A percentile compares a stretch with the other conserved stretches of the same genome.
Evolutionary conservation across 2,113 vertebrate species (phyloP).

Genomic region (Salminus brasiliensis): DNA sequence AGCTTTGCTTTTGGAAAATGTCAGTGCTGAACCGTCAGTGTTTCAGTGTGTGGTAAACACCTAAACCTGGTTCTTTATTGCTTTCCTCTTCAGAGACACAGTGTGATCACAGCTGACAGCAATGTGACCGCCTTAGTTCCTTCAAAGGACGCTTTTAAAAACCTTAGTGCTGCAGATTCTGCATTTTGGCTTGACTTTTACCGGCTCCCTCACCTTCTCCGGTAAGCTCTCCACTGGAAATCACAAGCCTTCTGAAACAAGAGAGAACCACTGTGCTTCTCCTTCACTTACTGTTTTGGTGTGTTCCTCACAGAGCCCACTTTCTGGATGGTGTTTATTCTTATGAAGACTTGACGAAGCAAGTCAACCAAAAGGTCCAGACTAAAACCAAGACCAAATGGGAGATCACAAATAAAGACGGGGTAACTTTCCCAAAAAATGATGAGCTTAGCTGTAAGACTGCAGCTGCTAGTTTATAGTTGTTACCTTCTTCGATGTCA

Average conservation of each 20-base stretch:
- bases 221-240: slow-evolving; percentile 63
- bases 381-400: slow-evolving; percentile 79
- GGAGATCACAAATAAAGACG: slow-evolving; percentile 76
- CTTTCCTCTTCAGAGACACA: slow-evolving; percentile 35
- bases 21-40: not conserved
- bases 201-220: slow-evolving; percentile 77
- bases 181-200: slow-evolving; percentile 80
- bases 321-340: slow-evolving; percentile 80
- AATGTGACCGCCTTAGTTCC: slow-evolving; percentile 86
- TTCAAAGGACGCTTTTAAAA: slow-evolving; percentile 68
- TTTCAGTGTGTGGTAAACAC: not conserved
- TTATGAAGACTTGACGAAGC: slow-evolving; percentile 75
- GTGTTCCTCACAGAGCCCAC: slow-evolving; percentile 79
- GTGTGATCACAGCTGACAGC: slow-evolving; percentile 62
- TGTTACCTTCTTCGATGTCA: no score
- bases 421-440: slow-evolving; percentile 67
- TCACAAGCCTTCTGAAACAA: not conserved
- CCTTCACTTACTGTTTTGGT: not conserved
- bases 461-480: not conserved
- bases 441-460: no score
- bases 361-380: slow-evolving; percentile 68
- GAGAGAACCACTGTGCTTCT: not conserved
- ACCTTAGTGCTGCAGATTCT: slow-evolving; percentile 64
- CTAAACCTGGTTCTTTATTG: not conserved
- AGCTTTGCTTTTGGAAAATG: not conserved